Evolutionary conservation across 2,113 vertebrate species (phyloP).

Genomic region (Spilogale gracilis): DNA sequence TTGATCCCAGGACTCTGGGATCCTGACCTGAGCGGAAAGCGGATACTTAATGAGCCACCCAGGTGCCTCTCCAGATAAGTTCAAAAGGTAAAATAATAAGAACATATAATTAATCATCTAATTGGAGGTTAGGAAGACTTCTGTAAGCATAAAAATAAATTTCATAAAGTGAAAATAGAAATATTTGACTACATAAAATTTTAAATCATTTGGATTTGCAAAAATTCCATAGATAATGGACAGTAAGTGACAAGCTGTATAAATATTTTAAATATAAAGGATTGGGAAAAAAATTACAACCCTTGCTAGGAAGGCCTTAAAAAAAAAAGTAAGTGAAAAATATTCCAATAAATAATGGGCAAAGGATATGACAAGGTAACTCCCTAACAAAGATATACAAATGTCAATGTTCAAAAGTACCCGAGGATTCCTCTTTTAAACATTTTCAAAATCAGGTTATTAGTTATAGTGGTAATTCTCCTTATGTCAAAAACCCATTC

Average conservation of each 20-base stretch:
- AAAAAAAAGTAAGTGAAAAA: background rate
- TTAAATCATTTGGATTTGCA: background rate
- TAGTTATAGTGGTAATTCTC: background rate
- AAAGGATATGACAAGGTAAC: background rate
- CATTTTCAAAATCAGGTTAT: slow-evolving; percentile 30
- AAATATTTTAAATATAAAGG: slow-evolving; percentile 37
- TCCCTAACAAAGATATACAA: background rate
- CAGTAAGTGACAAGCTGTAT: background rate
- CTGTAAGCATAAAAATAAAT: background rate
- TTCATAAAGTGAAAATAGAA: background rate
- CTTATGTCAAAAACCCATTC: slow-evolving; percentile 6
- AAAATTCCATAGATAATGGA: background rate
- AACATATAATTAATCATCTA: background rate
- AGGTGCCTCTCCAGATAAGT: background rate
- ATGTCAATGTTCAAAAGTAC: background rate
- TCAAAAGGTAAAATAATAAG: slow-evolving; percentile 33
- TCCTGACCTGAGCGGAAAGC: too few species aligned
- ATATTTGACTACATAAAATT: background rate
- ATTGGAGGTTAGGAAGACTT: slow-evolving; percentile 10
- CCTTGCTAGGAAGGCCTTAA: background rate
- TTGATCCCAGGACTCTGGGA: too few species aligned
- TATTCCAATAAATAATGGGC: background rate
- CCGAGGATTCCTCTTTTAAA: slow-evolving; percentile 21
- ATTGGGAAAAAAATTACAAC: background rate
- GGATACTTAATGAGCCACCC: too few species aligned